These are phyloP conservation scores for Chrysolina oricalcia DNA, from an alignment of 2,888 invertebrate species.

Conservation along the genomic window DNA sequence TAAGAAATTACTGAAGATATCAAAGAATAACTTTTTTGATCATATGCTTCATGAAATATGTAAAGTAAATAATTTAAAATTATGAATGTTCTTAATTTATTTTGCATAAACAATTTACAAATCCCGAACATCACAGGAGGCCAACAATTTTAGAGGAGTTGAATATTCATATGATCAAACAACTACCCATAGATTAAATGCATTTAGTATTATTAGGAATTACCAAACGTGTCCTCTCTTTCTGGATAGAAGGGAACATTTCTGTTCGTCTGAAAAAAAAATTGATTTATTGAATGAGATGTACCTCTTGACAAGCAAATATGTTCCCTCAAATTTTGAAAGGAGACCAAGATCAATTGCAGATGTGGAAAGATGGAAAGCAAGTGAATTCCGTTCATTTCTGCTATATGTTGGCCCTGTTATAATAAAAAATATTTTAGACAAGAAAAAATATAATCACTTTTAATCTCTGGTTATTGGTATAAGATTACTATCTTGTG, in stretches of 20 bases:
- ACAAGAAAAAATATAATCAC: conserved; percentile 7
- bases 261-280: conserved; percentile 6
- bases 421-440: conserved; percentile 18
- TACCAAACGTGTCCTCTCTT: conserved; percentile 20
- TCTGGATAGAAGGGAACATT: conserved; percentile 8
- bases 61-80: conserved; percentile 10
- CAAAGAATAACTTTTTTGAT: conserved; percentile 21
- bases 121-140: conserved; percentile 20
- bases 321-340: conserved; percentile 25
- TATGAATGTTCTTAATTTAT: too few species aligned
- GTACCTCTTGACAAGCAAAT: conserved; percentile 12
- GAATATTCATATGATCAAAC: conserved; percentile 12
- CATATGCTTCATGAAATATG: conserved; percentile 23
- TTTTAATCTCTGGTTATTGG: conserved; percentile 23
- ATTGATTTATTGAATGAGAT: conserved; percentile 15
- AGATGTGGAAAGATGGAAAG: neutral
- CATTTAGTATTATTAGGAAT: conserved; percentile 15
- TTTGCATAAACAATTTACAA: too few species aligned
- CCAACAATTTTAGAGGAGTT: conserved; percentile 18
- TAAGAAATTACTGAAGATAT: conserved; percentile 7
- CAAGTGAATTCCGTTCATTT: neutral
- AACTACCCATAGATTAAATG: neutral
- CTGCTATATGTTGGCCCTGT: conserved; percentile 21
- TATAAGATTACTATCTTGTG: conserved; percentile 15
- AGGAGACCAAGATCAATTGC: conserved; percentile 23